Percentiles rank a stretch among this genome's conserved stretches.
Conservation (phyloP, 2,888 invertebrate genomes). For the Epicampocera succincta region DNA sequence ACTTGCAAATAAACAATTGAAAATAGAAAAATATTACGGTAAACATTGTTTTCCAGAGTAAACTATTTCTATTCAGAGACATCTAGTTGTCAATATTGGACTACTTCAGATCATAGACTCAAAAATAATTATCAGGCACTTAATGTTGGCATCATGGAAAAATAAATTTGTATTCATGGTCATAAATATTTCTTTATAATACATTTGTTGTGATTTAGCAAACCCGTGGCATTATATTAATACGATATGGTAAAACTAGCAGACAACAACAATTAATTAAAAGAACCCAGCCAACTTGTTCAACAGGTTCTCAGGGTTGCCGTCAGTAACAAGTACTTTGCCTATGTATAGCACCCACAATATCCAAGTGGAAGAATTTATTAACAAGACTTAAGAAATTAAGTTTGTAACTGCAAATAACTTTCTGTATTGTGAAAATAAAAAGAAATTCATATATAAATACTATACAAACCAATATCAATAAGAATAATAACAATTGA, state of each 20-base stretch:
- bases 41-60: neutral
- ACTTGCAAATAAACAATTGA: neutral
- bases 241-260: constrained; percentile 33
- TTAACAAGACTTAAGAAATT: neutral
- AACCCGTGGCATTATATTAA: constrained; percentile 20
- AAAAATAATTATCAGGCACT: too few species aligned
- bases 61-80: neutral
- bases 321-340: constrained; percentile 43
- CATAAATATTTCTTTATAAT: too few species aligned
- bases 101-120: too few species aligned
- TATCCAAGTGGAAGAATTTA: constrained; percentile 28
- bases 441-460: neutral
- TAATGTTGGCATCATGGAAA: too few species aligned
- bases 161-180: too few species aligned
- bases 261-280: constrained; percentile 36
- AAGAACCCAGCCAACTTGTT: constrained; percentile 64
- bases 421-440: neutral
- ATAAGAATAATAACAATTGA: too few species aligned
- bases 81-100: constrained; percentile 9
- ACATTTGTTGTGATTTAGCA: neutral
- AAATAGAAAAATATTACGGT: neutral
- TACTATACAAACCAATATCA: too few species aligned
- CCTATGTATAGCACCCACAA: constrained; percentile 48
- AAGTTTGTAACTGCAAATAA: constrained; percentile 16
- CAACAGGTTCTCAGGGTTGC: constrained; percentile 66